Base-by-base conservation (phyloP, 2,888 invertebrate genomes). In the Parnassius glacialis region DNA sequence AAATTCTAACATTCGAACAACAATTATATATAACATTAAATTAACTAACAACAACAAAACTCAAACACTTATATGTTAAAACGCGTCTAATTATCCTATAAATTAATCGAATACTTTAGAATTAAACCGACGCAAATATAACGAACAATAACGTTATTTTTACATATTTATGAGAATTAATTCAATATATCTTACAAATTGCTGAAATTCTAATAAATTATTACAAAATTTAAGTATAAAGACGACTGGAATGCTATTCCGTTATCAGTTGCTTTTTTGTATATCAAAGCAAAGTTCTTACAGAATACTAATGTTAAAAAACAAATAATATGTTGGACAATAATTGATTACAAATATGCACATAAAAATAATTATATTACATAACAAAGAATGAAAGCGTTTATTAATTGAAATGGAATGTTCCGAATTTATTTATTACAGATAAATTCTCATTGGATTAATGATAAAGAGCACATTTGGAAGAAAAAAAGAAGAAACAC, bases 31-130 rank as follows among this genome's bases (percentile, higher is more conserved):
- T 41, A 44, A 51, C 50, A 59, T 59, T 59, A 56, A 63, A 64
- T 64, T 50, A 59, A 64, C 52, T 56, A 59, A 59, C 57, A 64
- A 60, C 59, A 64, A 52, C 44, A 55, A 25, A 55, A 63, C 52
- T n/a, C 45, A 45, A 61, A 41, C 55, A 60, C 52, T 50, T 44
- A 52, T 20, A 59, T 59, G 54, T 45, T 50, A 62, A 53, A 61
- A 58, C 1, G 20, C 57, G 41, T 13, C 48, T 16, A 48, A 10
- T 9, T 48, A 48, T 12, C 48, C n/a, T 43, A 43, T 11, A 43
- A 43, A 43, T 3, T 11, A 43, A 43, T 13, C 48, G 13, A 48
- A 48, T 9, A 48, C 13, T 13, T 9, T 7, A 13, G 48, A 48
- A 48, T 13, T 13, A 48, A 13, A 45, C n/a, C 45, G 3, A 12